Percentiles rank a stretch among this genome's conserved stretches.
phyloP scores from a whole-genome alignment of 2,888 invertebrate genomes.

The Nomada ferruginata region DNA sequence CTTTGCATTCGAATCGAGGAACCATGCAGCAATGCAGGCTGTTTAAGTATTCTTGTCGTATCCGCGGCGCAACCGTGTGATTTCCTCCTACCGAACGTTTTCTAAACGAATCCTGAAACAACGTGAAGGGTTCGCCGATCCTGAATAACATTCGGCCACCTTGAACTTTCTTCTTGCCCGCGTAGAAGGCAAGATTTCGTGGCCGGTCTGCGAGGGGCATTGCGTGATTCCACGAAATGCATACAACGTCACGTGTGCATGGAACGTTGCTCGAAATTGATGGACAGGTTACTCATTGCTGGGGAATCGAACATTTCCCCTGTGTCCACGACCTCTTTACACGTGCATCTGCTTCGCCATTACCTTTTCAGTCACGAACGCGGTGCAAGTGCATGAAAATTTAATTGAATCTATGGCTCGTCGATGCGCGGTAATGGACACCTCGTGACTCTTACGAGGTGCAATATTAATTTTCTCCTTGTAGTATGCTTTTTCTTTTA shows the following conservation, averaged over 20 bases:
- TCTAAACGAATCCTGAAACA: constrained; percentile 62
- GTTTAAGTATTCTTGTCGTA: constrained; percentile 74
- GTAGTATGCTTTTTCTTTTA: too few species aligned
- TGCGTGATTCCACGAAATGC: constrained; percentile 1
- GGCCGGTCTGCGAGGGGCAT: not conserved
- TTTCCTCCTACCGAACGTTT: constrained; percentile 70
- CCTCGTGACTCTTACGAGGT: too few species aligned
- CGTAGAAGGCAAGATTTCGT: constrained; percentile 11
- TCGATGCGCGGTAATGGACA: too few species aligned
- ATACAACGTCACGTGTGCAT: not conserved
- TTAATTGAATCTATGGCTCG: too few species aligned
- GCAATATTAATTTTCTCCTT: too few species aligned
- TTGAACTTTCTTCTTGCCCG: constrained; percentile 33
- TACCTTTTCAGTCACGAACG: not conserved
- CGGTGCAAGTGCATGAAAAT: too few species aligned
- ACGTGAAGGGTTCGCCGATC: constrained; percentile 48
- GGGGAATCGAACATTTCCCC: not conserved
- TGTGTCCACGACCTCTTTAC: not conserved
- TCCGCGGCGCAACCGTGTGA: constrained; percentile 59
- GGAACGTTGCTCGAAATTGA: not conserved
- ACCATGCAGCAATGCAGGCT: constrained; percentile 74
- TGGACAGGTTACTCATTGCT: not conserved
- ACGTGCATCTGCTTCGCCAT: not conserved
- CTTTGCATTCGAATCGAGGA: constrained; percentile 70
- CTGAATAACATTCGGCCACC: constrained; percentile 47